phyloP scores from a whole-genome alignment of 1,140 invertebrate species.

The Octopus sinensis region DNA sequence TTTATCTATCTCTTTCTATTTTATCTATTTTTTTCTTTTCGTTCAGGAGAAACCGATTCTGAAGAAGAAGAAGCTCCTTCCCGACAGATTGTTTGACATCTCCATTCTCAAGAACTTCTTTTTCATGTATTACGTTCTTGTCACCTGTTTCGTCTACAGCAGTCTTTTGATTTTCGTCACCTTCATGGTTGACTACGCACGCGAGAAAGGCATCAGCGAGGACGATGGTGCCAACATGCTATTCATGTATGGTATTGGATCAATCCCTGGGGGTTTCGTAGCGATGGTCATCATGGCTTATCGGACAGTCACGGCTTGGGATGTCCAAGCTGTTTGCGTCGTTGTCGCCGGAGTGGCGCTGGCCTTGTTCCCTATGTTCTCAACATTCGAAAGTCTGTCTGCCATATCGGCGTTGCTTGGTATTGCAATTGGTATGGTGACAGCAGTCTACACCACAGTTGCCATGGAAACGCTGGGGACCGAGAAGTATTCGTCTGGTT shows the following conservation, averaged over 20 bases:
- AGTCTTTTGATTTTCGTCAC: not conserved
- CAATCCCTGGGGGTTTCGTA: not conserved
- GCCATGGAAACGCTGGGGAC: not conserved
- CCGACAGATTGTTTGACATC: not conserved
- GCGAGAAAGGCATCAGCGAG: not conserved
- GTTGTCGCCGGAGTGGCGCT: not conserved
- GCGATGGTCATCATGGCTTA: not conserved
- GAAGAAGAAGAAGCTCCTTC: not conserved
- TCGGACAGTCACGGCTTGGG: not conserved
- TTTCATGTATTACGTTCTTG: not conserved
- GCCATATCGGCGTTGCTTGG: not conserved
- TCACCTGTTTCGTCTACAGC: slow-evolving; percentile 1
- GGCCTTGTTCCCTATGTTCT: not conserved
- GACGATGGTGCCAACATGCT: not conserved
- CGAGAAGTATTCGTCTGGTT: not conserved
- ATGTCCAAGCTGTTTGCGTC: not conserved
- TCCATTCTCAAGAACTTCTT: not conserved
- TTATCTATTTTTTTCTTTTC: not conserved
- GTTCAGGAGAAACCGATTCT: not conserved
- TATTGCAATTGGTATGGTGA: not conserved
- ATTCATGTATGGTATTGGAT: not conserved
- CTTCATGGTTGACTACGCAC: not conserved
- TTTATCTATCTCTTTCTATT: no score
- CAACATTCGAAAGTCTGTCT: not conserved
- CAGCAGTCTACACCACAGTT: not conserved